phyloP scores from a whole-genome alignment of 53 echinoderm and acorn worm species.

The Holothuria scabra region DNA sequence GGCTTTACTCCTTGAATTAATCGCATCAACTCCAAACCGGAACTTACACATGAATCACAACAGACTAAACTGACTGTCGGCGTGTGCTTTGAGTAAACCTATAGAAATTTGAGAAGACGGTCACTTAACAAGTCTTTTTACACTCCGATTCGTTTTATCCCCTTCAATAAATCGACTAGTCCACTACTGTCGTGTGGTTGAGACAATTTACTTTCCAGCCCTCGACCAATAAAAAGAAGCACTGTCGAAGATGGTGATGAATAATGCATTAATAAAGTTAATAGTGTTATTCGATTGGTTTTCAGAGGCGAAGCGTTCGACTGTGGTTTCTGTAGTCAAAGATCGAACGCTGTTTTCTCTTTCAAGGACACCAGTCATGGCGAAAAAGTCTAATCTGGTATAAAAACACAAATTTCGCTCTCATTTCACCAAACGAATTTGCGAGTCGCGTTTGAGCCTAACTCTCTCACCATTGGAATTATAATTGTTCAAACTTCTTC shows the following conservation, averaged over 20 bases:
- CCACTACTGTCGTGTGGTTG: constrained; percentile 21
- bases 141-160: not conserved
- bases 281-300: constrained; percentile 28
- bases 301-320: not conserved
- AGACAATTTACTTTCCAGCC: not conserved
- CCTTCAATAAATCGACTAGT: constrained; percentile 17
- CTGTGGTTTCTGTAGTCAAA: not conserved
- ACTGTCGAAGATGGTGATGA: not conserved
- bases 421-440: no score
- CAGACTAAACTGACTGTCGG: constrained; percentile 26
- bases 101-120: constrained; percentile 25
- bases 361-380: no score
- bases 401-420: no score
- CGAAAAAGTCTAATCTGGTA: no score
- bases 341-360: no score
- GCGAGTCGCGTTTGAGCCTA: no score
- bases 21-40: constrained; percentile 15
- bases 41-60: constrained; percentile 33
- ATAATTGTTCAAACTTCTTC: no score
- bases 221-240: constrained; percentile 20
- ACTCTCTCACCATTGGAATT: no score
- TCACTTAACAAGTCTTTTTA: not conserved
- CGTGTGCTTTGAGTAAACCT: constrained; percentile 33
- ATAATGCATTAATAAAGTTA: constrained; percentile 13
- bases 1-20: no score